Evolutionary conservation across 2,113 vertebrate genomes (phyloP).

Genomic region (Campylomormyrus numenius): DNA sequence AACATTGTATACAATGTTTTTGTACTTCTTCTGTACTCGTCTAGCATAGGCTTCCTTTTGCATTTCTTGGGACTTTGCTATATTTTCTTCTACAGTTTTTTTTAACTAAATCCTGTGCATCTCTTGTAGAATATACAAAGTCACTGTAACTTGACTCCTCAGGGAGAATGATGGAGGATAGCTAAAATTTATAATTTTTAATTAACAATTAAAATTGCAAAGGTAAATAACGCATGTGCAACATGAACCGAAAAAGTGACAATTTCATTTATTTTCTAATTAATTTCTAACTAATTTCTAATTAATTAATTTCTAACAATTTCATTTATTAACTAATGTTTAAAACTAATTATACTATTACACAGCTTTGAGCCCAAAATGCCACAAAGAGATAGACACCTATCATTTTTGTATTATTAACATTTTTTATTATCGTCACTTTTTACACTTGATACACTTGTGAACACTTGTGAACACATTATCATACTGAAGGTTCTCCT

Average conservation of each 20-base stretch:
- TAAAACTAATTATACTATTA: no score
- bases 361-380: no score
- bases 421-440: no score
- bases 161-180: conserved; percentile 1
- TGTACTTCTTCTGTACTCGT: conserved; percentile 21
- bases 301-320: background rate
- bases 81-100: background rate
- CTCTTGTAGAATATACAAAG: background rate
- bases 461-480: no score
- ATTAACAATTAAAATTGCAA: background rate
- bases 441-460: no score
- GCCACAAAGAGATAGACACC: no score
- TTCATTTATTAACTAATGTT: background rate
- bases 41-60: background rate
- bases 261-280: background rate
- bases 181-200: background rate
- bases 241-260: background rate
- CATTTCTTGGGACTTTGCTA: background rate
- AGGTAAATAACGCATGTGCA: background rate
- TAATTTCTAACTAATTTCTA: no score
- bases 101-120: no score
- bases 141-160: background rate
- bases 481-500: no score
- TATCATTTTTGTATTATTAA: no score
- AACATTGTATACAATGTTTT: background rate